phyloP scores from a whole-genome alignment of 2,888 invertebrate genomes.

The Parnassius orleans region DNA sequence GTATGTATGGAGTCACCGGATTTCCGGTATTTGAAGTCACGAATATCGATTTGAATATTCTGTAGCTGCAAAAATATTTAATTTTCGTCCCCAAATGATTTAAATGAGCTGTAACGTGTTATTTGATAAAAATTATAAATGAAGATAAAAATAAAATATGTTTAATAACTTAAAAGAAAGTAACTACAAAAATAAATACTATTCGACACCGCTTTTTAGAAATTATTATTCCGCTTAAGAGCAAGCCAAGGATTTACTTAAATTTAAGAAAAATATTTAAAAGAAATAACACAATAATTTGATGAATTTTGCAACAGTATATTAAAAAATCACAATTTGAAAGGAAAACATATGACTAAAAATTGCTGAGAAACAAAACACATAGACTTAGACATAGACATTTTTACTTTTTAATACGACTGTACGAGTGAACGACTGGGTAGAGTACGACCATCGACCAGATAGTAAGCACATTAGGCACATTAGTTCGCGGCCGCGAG shows the following conservation, averaged over 20 bases:
- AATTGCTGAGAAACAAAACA: constrained; percentile 67
- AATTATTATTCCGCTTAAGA: constrained; percentile 21
- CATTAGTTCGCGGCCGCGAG: no score
- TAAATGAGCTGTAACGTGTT: constrained; percentile 4
- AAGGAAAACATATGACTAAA: constrained; percentile 76
- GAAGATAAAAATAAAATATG: constrained; percentile 7
- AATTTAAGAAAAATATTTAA: constrained; percentile 55
- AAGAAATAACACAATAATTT: constrained; percentile 67
- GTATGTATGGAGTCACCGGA: constrained; percentile 74
- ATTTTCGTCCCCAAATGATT: neutral
- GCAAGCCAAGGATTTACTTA: constrained; percentile 36
- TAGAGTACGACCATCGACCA: no score
- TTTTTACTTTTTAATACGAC: constrained; percentile 31
- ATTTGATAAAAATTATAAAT: constrained; percentile 6
- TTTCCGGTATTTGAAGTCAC: constrained; percentile 58
- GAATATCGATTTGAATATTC: constrained; percentile 39
- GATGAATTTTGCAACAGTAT: constrained; percentile 55
- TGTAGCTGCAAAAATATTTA: constrained; percentile 5
- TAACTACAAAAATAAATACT: constrained; percentile 17
- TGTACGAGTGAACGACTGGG: no score
- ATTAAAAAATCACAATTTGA: constrained; percentile 63
- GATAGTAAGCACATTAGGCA: no score
- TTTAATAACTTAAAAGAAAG: neutral
- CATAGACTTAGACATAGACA: constrained; percentile 74
- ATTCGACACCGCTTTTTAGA: constrained; percentile 20